phyloP scores from a whole-genome alignment of 2,888 invertebrate species.

The Mayetiola destructor region DNA sequence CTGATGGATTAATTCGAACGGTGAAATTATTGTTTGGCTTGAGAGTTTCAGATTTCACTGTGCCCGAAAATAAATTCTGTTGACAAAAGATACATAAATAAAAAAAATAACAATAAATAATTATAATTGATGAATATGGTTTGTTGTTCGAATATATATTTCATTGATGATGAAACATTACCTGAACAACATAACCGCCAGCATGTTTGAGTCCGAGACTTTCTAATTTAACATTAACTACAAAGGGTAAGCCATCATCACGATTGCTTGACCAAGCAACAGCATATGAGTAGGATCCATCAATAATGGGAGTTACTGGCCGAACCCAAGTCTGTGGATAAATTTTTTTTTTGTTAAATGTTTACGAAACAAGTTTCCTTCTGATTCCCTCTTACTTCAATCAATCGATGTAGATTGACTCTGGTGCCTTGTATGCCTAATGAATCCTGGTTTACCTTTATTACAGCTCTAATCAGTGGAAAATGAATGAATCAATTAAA shows the following conservation, averaged over 20 bases:
- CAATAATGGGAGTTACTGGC: constrained; percentile 30
- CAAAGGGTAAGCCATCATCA: constrained; percentile 33
- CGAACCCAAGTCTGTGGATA: constrained; percentile 34
- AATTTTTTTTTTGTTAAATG: neutral
- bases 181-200: constrained; percentile 28
- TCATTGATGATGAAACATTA: constrained; percentile 18
- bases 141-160: constrained; percentile 16
- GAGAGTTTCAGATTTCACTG: constrained; percentile 16
- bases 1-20: constrained; percentile 23
- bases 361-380: neutral
- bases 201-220: constrained; percentile 29
- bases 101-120: constrained; percentile 2
- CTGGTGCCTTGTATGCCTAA: constrained; percentile 48
- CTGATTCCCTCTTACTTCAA: constrained; percentile 28
- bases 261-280: constrained; percentile 36
- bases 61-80: constrained; percentile 19
- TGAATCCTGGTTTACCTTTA: constrained; percentile 52
- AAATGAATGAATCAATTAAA: neutral
- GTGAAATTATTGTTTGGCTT: constrained; percentile 18
- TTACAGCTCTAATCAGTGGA: constrained; percentile 30
- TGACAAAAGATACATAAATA: neutral
- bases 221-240: constrained; percentile 25
- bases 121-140: no score
- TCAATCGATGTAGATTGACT: constrained; percentile 31
- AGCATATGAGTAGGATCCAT: constrained; percentile 34